Conservation (phyloP, 1,140 invertebrate genomes). For the Drosophila truncata region DNA sequence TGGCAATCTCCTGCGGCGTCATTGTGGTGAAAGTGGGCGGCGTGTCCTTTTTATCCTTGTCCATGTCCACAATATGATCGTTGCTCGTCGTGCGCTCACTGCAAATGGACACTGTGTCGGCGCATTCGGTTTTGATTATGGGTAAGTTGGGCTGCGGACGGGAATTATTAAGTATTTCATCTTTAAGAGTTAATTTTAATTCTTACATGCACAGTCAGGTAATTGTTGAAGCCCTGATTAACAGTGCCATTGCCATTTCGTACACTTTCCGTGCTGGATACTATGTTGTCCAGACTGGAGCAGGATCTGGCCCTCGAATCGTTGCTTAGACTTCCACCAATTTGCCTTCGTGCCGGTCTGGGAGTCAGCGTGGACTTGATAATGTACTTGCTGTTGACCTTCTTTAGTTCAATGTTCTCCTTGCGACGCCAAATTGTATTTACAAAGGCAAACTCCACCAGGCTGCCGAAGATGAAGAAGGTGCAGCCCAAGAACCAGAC, state of each 20-base stretch:
- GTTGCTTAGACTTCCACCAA: conserved; percentile 86
- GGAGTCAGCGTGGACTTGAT: conserved; percentile 93
- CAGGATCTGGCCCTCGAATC: conserved; percentile 88
- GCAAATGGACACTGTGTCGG: conserved; percentile 69
- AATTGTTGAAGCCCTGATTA: conserved; percentile 87
- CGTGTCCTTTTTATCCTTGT: conserved; percentile 72
- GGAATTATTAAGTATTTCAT: background rate
- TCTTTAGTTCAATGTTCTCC: conserved; percentile 93
- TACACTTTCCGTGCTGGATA: conserved; percentile 81
- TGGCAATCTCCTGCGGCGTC: conserved; percentile 94
- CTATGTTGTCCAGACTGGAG: conserved; percentile 87
- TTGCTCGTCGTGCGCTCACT: conserved; percentile 58
- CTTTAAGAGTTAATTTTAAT: background rate
- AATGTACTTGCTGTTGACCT: conserved; percentile 94
- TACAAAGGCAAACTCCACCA: conserved; percentile 95
- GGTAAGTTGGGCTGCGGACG: conserved; percentile 64
- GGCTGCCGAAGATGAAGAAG: conserved; percentile 93
- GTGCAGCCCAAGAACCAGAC: conserved; percentile 95
- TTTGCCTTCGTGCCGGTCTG: conserved; percentile 89
- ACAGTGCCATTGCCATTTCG: conserved; percentile 74
- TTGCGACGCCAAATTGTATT: conserved; percentile 94
- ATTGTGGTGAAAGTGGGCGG: conserved; percentile 88
- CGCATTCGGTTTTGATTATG: conserved; percentile 79
- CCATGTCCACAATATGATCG: conserved; percentile 77
- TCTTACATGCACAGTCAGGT: conserved; percentile 87